A percentile compares a stretch with the other conserved stretches of the same genome.
phyloP scores from a whole-genome alignment of 2,113 vertebrate species.

The Trematocara marginatum region DNA sequence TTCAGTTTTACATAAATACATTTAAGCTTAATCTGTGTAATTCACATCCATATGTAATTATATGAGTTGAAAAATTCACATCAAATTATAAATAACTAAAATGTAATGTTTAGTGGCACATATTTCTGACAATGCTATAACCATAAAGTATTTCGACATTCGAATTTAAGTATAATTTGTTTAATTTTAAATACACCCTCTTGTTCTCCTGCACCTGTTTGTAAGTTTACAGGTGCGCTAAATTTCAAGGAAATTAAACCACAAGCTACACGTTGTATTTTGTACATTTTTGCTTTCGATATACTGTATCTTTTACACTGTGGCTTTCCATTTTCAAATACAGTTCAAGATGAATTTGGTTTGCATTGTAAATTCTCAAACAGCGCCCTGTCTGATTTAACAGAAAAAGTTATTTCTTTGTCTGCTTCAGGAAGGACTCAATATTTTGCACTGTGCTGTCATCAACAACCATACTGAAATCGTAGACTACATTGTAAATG shows the following conservation, averaged over 20 bases:
- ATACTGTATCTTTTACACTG: not conserved
- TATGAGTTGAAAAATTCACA: not conserved
- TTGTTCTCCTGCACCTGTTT: not conserved
- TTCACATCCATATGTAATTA: not conserved
- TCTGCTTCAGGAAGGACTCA: slow-evolving; percentile 79
- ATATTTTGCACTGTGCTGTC: slow-evolving; percentile 85
- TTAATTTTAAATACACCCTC: not conserved
- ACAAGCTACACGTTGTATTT: not conserved
- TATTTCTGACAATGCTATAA: not conserved
- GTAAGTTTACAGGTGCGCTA: not conserved
- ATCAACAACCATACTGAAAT: slow-evolving; percentile 81
- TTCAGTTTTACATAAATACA: not conserved
- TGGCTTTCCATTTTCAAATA: not conserved
- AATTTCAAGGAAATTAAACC: not conserved
- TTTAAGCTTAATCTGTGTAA: not conserved
- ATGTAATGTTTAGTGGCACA: not conserved
- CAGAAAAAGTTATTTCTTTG: not conserved
- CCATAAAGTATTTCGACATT: rapidly evolving
- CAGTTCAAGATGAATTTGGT: not conserved
- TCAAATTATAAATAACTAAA: not conserved
- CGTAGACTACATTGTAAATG: slow-evolving; percentile 81
- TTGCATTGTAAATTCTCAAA: not conserved
- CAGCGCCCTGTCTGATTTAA: not conserved
- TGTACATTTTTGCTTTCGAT: not conserved
- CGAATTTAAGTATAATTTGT: not conserved